Conservation (phyloP, 92 coral and sea anemone genomes). For the Parazoanthus atlanticus region DNA sequence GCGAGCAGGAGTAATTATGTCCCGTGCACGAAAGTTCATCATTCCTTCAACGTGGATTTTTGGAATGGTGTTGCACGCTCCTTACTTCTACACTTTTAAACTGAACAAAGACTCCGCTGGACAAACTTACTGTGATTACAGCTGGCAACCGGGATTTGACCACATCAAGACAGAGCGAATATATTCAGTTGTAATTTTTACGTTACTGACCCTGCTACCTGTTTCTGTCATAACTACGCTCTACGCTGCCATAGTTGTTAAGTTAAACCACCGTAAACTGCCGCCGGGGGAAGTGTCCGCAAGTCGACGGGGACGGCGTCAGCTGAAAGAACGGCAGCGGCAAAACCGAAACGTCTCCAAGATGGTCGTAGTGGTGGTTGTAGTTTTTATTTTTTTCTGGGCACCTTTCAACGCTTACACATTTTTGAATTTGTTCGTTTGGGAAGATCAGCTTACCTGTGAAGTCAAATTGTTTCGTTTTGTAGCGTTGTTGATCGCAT, state of each 20-base stretch:
- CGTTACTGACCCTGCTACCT: slow-evolving; percentile 56
- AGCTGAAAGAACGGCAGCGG: slow-evolving; percentile 32
- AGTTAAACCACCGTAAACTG: slow-evolving; percentile 44
- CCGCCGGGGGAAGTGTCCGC: slow-evolving; percentile 45
- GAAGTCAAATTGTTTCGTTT: slow-evolving; percentile 14
- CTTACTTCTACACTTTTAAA: slow-evolving; percentile 51
- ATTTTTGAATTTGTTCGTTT: slow-evolving; percentile 41
- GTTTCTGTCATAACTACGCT: slow-evolving; percentile 46
- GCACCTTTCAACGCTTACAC: slow-evolving; percentile 55
- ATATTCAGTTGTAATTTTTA: slow-evolving; percentile 46
- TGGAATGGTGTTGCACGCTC: slow-evolving; percentile 43
- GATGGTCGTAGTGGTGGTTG: slow-evolving; percentile 61
- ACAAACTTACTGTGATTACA: slow-evolving; percentile 16
- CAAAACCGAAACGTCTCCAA: slow-evolving; percentile 66
- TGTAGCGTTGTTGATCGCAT: slow-evolving; percentile 22
- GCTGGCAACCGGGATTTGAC: slow-evolving; percentile 49
- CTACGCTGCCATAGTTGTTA: slow-evolving; percentile 50
- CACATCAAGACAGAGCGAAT: slow-evolving; percentile 13
- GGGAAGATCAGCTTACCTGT: slow-evolving; percentile 51
- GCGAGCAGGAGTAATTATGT: slow-evolving; percentile 47
- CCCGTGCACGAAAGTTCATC: slow-evolving; percentile 27
- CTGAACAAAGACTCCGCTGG: neutral
- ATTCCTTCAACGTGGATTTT: slow-evolving; percentile 62
- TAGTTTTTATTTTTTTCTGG: slow-evolving; percentile 64
- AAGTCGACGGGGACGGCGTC: slow-evolving; percentile 26